These are phyloP conservation scores for Heterodera schachtii DNA, from an alignment of 1,140 invertebrate genomes.

Conservation along the genomic window DNA sequence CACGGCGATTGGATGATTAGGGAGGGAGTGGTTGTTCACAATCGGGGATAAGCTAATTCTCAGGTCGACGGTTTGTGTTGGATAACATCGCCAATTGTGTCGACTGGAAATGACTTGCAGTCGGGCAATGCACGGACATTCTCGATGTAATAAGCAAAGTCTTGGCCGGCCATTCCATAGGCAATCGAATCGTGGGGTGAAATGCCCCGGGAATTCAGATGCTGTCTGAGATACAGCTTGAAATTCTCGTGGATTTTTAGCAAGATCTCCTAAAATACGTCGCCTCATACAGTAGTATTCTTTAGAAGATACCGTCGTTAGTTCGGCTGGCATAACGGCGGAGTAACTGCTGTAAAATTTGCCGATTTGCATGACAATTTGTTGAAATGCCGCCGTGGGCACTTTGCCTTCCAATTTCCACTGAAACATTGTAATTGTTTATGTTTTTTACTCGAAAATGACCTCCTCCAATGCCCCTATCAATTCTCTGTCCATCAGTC, in stretches of 20 bases:
- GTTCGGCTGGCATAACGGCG: slow-evolving; percentile 67
- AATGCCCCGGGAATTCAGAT: slow-evolving; percentile 82
- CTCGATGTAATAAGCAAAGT: slow-evolving; percentile 91
- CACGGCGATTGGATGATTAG: not conserved
- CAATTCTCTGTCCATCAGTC: slow-evolving; percentile 75
- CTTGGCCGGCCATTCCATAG: slow-evolving; percentile 88
- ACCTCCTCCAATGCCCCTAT: slow-evolving; percentile 52
- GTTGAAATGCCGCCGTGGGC: slow-evolving; percentile 86
- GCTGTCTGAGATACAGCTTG: slow-evolving; percentile 81
- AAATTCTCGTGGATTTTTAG: slow-evolving; percentile 82
- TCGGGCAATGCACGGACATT: slow-evolving; percentile 80
- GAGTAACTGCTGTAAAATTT: slow-evolving; percentile 87
- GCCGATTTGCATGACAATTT: slow-evolving; percentile 82
- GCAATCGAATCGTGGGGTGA: slow-evolving; percentile 91
- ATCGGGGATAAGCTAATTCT: too few relatives aligned
- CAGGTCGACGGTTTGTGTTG: not conserved
- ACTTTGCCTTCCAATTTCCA: slow-evolving; percentile 94
- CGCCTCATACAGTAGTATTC: slow-evolving; percentile 3
- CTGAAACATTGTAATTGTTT: slow-evolving; percentile 50
- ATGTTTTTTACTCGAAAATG: not conserved
- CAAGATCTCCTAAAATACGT: slow-evolving; percentile 75
- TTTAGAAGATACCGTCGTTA: slow-evolving; percentile 57
- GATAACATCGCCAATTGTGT: slow-evolving; percentile 38
- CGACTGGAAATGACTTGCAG: slow-evolving; percentile 42
- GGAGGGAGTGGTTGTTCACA: not conserved